Base-by-base conservation (phyloP, 2,888 invertebrate species). In the Zaprionus bogoriensis region DNA sequence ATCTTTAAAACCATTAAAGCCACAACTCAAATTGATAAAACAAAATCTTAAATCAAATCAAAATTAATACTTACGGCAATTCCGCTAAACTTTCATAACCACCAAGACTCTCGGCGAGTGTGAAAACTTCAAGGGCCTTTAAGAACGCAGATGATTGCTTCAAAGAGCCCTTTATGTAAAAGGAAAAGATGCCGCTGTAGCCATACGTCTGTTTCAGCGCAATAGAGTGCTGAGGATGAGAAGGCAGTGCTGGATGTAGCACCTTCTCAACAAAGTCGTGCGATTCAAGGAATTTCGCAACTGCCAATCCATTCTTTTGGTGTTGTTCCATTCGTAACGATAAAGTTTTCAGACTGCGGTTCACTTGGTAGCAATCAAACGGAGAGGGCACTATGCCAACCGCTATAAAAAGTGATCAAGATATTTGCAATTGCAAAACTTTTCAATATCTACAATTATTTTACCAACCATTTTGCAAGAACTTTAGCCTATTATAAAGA, bases 41-140 rank as follows among this genome's bases (percentile, higher is more conserved):
- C 1, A 30, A 4, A 2, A 10, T 28, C n/a, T 2, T 10, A 1
- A 12, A 30, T 30, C 0, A 30, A 6, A 30, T 12, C 4, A 30
- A n/a, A 3, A 9, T 5, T 14, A 20, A 3, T 65, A 93, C 95
- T 94, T 92, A 97, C 95, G 99, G 99, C 74, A 98, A 92, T 92
- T 98, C 98, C 2, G 97, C 97, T 71, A 99, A 93, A 89, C 97
- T 98, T 89, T 99, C 98, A 87, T 95, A 97, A 55, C 98, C 98
- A 46, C 99, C 99, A 63, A 99, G 93, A 88, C 98, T 98, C 90
- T 98, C 99, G 3, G 99, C 99, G 50, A 98, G 91, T 0, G 93
- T 94, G 90, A 98, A 97, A 20, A 97, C 80, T 92, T 97, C 95
- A 25, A 98, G 91, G 4, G 94, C 90, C 74, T 94, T 93, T 19